Evolutionary conservation across 2,797 vertebrate species (phyloP).

Genomic region (Pelobates cultripes): DNA sequence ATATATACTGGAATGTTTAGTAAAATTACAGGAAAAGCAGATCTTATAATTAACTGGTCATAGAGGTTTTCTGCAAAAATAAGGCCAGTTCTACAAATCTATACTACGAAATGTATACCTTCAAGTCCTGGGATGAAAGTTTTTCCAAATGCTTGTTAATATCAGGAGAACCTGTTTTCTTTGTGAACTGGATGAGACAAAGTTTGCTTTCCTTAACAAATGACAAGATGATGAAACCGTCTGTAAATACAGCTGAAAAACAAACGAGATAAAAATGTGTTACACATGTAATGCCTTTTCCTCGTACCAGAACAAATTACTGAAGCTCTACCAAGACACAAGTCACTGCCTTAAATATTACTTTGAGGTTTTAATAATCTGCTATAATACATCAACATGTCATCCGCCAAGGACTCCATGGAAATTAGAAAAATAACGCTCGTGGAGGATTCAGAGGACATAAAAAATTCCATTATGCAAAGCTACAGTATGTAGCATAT

Average conservation of each 20-base stretch:
- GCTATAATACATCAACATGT: constrained; percentile 59
- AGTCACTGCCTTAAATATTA: constrained; percentile 59
- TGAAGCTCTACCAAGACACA: constrained; percentile 58
- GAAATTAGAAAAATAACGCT: constrained; percentile 63
- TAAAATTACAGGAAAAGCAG: too few species aligned
- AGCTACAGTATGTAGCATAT: constrained; percentile 43
- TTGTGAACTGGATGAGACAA: constrained; percentile 86
- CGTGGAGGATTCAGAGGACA: constrained; percentile 56
- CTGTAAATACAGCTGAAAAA: constrained; percentile 84
- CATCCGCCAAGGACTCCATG: constrained; percentile 55
- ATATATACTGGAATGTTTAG: too few species aligned
- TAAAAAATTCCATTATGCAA: constrained; percentile 60
- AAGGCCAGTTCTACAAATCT: too few species aligned
- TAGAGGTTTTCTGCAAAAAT: too few species aligned
- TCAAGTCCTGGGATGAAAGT: constrained; percentile 87
- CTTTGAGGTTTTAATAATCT: constrained; percentile 58
- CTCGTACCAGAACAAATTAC: constrained; percentile 54
- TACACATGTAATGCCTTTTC: constrained; percentile 54
- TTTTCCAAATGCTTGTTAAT: constrained; percentile 82
- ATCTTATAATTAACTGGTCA: too few species aligned
- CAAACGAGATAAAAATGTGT: constrained; percentile 60
- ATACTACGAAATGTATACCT: constrained; percentile 73
- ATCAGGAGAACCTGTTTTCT: constrained; percentile 79
- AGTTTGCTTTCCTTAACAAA: constrained; percentile 89
- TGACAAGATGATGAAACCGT: constrained; percentile 88